Evolutionary conservation across 2,888 invertebrate species (phyloP).

Genomic region (Allygus modestus): DNA sequence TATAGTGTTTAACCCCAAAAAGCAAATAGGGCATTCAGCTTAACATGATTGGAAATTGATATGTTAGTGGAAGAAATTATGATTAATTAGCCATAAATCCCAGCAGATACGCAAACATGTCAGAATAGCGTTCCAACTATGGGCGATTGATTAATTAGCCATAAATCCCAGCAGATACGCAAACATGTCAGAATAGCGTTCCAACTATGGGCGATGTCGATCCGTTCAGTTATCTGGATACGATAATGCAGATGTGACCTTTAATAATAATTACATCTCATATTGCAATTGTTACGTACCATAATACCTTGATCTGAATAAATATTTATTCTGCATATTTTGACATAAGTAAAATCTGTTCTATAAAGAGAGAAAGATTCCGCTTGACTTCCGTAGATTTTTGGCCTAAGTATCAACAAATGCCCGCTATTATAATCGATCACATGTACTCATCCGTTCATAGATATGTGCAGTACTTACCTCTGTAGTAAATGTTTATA

Average conservation of each 20-base stretch:
- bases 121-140: neutral
- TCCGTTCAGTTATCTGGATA: neutral
- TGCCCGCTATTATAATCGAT: too few species aligned
- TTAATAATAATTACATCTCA: neutral
- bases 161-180: neutral
- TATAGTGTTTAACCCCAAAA: too few species aligned
- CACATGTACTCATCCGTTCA: too few species aligned
- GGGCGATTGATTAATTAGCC: neutral
- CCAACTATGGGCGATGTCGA: neutral
- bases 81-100: slow-evolving; percentile 15
- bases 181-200: neutral
- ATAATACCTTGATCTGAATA: neutral
- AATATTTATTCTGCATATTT: neutral
- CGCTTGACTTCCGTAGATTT: too few species aligned
- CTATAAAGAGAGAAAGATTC: too few species aligned
- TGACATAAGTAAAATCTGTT: too few species aligned
- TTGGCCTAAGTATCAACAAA: too few species aligned
- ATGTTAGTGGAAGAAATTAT: neutral
- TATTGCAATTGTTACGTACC: too few species aligned
- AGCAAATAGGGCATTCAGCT: too few species aligned
- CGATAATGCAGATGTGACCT: neutral
- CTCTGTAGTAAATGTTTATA: too few species aligned
- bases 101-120: neutral
- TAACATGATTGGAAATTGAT: too few species aligned
- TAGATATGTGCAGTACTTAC: too few species aligned